Base-by-base conservation (phyloP, 1,140 invertebrate genomes). In the Tachypleus tridentatus region DNA sequence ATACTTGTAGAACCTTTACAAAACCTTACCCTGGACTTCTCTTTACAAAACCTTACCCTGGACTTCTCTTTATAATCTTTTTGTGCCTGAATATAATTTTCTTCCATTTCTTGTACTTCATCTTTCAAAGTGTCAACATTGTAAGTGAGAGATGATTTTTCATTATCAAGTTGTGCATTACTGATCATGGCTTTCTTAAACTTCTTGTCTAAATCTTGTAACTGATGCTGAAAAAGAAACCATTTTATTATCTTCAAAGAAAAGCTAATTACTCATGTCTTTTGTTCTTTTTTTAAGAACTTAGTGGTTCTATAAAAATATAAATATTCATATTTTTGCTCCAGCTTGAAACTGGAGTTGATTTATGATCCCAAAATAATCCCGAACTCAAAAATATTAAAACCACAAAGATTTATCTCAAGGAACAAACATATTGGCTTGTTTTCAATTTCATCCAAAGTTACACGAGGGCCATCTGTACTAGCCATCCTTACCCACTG, bases 121-220 rank as follows among this genome's bases (percentile, higher is more conserved):
- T 99, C 97, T 82, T 98, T 98, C 60, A 97, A 82, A 66, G 97
- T 79, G 77, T 99, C 96, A 49, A 98, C 87, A 80, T 98, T 91
- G 81, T 97, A 99, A 3, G 87, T 86, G 70, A 95, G 86, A 49
- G 93, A 86, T 64, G 93, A 89, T 77, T 98, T 98, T 79, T 98
- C 95, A 80, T 98, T 98, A 77, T 99, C 96, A 68, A 98, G 78
- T 77, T 98, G 95, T 68, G 95, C 96, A 83, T 97, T 98, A 63
- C 91, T 87, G 72, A 98, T 89, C 95, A 98, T 98, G 49, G 95
- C 93, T 79, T 96, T 95, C 60, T 93, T 84, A 79, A 98, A 98
- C 73, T 97, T 97, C 71, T 98, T 95, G 76, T 98, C 95, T 58
- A 96, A 83, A 73, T 98, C 95, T 75, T 86, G 82, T 7, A 89